Percentiles rank a stretch among this genome's conserved stretches.
Evolutionary conservation across 2,888 invertebrate species (phyloP).

Genomic region (Tetragonisca angustula): DNA sequence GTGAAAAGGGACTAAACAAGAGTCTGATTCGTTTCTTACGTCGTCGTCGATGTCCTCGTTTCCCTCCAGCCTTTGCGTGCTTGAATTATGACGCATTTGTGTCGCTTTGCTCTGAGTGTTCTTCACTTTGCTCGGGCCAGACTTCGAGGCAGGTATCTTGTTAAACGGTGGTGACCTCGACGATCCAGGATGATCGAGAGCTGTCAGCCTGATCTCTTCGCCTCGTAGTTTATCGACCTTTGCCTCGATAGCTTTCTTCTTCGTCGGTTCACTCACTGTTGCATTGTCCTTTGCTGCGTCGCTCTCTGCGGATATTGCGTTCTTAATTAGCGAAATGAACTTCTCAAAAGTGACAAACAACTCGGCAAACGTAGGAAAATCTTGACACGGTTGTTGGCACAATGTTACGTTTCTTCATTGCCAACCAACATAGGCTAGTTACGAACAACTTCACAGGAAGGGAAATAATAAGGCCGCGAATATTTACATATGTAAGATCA

Average conservation of each 20-base stretch:
- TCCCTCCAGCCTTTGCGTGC: constrained; percentile 63
- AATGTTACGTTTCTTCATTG: background rate
- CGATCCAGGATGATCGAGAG: constrained; percentile 44
- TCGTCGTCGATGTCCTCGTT: constrained; percentile 68
- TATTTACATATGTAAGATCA: background rate
- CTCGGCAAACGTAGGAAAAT: background rate
- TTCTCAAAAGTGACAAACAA: background rate
- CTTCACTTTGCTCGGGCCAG: background rate
- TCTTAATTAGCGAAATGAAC: background rate
- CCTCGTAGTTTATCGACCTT: background rate
- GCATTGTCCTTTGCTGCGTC: constrained; percentile 13
- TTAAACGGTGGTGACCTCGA: constrained; percentile 13
- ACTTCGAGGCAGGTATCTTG: background rate
- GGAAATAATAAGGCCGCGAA: rapidly evolving
- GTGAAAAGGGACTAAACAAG: background rate
- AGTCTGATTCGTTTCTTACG: constrained; percentile 52
- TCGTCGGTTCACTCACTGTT: constrained; percentile 5
- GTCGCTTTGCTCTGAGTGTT: constrained; percentile 56
- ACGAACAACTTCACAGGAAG: background rate
- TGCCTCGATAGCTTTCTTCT: background rate
- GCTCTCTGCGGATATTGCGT: constrained; percentile 9
- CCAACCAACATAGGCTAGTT: background rate
- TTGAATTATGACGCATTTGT: constrained; percentile 71
- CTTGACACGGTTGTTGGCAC: background rate
- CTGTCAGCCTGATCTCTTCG: constrained; percentile 18